A percentile compares a stretch with the other conserved stretches of the same genome.
Evolutionary conservation across 2,888 invertebrate genomes (phyloP).

Genomic region (Colletes collaris): DNA sequence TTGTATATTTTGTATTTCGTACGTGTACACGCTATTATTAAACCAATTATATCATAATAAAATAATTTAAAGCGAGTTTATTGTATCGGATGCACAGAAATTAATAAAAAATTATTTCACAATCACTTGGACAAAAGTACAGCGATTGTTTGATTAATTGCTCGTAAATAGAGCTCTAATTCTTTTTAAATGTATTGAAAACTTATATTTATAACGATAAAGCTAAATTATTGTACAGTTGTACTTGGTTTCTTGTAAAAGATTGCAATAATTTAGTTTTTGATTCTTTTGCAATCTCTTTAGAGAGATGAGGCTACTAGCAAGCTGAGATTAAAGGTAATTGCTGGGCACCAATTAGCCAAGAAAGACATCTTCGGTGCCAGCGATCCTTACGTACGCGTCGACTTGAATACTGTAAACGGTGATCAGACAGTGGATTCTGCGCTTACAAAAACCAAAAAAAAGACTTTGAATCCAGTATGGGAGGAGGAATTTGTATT

Average conservation of each 20-base stretch:
- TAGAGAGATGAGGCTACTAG: constrained; percentile 92
- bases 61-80: not conserved
- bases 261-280: constrained; percentile 35
- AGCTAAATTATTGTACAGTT: not conserved
- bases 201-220: not conserved
- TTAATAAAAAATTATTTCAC: not conserved
- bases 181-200: not conserved
- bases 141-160: not conserved
- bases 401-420: constrained; percentile 93
- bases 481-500: constrained; percentile 99
- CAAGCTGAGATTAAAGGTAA: constrained; percentile 92
- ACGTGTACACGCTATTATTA: not conserved
- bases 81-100: not conserved
- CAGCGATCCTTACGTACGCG: constrained; percentile 98
- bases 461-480: constrained; percentile 97
- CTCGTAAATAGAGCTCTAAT: not conserved
- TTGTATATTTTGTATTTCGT: not conserved
- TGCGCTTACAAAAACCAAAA: constrained; percentile 97
- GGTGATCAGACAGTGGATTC: constrained; percentile 95
- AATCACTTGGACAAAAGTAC: not conserved
- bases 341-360: constrained; percentile 95
- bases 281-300: constrained; percentile 70
- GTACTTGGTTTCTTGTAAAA: not conserved
- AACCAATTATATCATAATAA: not conserved
- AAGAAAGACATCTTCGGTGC: constrained; percentile 99